Evolutionary conservation across 2,888 invertebrate species (phyloP).

Genomic region (Noctua janthe): DNA sequence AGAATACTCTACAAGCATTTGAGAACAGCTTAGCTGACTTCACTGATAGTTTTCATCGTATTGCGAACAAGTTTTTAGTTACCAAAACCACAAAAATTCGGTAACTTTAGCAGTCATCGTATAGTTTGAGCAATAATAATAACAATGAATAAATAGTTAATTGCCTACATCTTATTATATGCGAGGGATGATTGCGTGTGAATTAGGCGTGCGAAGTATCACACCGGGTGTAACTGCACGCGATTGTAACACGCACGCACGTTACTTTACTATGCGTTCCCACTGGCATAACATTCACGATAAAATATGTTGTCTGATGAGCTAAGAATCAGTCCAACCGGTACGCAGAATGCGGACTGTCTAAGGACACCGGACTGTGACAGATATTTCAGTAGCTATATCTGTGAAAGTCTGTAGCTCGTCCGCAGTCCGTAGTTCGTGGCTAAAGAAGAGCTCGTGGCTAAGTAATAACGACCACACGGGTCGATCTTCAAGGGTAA

Average conservation of each 20-base stretch:
- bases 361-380: not conserved
- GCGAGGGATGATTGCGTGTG: conserved; percentile 79
- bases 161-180: conserved; percentile 40
- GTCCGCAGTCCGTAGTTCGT: not conserved
- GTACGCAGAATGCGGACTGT: not conserved
- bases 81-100: not conserved
- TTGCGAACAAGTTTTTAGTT: not conserved
- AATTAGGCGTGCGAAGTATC: conserved; percentile 81
- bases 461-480: not conserved
- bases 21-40: not conserved
- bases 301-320: not conserved
- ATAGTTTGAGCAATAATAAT: conserved; percentile 42
- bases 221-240: conserved; percentile 82
- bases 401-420: not conserved
- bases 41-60: not conserved
- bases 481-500: not conserved
- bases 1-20: not conserved
- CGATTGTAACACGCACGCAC: conserved; percentile 75
- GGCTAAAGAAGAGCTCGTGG: not conserved
- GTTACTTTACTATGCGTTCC: conserved; percentile 29
- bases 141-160: conserved; percentile 55
- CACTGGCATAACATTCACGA: not conserved
- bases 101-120: not conserved
- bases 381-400: not conserved
- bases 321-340: not conserved